A percentile compares a stretch with the other conserved stretches of the same genome.
These are phyloP conservation scores for Tiaroga cobitis DNA, from an alignment of 2,797 vertebrate species.

Conservation along the genomic window DNA sequence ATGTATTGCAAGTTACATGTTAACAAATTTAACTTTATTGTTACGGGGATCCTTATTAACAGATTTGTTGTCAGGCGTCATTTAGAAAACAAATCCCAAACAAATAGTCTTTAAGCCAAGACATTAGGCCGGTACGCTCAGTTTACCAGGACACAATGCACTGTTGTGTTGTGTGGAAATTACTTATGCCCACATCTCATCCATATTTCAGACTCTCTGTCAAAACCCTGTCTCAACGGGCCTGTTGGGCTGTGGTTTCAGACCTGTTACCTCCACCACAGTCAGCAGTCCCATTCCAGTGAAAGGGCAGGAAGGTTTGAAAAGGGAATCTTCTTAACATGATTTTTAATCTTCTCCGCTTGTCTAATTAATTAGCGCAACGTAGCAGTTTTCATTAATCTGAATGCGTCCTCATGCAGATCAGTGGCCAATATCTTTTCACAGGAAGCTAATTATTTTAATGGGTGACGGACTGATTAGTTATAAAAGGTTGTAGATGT, in stretches of 20 bases:
- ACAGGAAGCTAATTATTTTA: conserved; percentile 46
- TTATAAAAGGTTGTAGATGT: conserved; percentile 48
- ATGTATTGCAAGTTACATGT: no score
- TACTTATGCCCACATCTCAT: conserved; percentile 36
- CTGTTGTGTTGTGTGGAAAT: conserved; percentile 28
- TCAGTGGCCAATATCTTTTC: conserved; percentile 30
- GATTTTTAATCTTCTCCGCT: conserved; percentile 48
- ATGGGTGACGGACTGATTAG: conserved; percentile 46
- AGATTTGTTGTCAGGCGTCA: not conserved
- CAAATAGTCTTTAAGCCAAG: not conserved
- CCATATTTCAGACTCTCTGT: conserved; percentile 16
- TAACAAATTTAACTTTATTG: no score
- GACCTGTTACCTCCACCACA: conserved; percentile 26
- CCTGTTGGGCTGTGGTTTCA: conserved; percentile 23
- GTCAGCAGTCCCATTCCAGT: conserved; percentile 14
- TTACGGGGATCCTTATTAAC: no score
- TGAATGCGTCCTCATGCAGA: conserved; percentile 40
- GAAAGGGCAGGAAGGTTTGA: conserved; percentile 34
- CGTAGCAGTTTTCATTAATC: conserved; percentile 43
- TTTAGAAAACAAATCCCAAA: not conserved
- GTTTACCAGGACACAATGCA: conserved; percentile 13
- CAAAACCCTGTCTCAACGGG: conserved; percentile 10
- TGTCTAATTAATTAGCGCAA: conserved; percentile 54
- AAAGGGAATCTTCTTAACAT: conserved; percentile 36
- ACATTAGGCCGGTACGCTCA: not conserved